Evolutionary conservation across 2,888 invertebrate species (phyloP).

Genomic region (Eueremaeus valkanovi): DNA sequence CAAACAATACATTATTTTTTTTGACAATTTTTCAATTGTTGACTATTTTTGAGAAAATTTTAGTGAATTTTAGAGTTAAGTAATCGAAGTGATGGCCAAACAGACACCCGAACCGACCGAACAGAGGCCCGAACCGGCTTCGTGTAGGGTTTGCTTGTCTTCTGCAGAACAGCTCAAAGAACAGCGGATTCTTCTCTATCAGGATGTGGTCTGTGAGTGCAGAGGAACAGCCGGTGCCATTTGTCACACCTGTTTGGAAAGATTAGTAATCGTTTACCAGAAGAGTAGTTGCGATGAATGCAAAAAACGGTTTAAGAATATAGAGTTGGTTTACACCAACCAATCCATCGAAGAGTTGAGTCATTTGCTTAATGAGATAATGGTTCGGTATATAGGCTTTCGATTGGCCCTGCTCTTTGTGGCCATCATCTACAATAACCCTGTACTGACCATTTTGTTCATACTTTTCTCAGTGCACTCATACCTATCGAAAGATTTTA

Average conservation of each 20-base stretch:
- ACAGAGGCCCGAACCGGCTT: too few species aligned
- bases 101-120: too few species aligned
- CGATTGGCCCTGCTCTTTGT: not conserved
- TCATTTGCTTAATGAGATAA: not conserved
- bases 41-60: too few species aligned
- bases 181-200: not conserved
- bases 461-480: too few species aligned
- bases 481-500: too few species aligned
- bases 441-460: too few species aligned
- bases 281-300: not conserved
- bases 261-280: not conserved
- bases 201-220: not conserved
- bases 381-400: not conserved
- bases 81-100: too few species aligned
- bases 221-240: not conserved
- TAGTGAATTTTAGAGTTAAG: too few species aligned
- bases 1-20: too few species aligned
- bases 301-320: not conserved
- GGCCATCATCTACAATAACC: not conserved
- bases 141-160: not conserved
- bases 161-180: not conserved
- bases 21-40: too few species aligned
- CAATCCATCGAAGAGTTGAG: not conserved
- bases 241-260: not conserved
- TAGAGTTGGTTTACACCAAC: not conserved